Evolutionary conservation across 1,140 invertebrate species (phyloP).

Genomic region (Holotrichia oblita): DNA sequence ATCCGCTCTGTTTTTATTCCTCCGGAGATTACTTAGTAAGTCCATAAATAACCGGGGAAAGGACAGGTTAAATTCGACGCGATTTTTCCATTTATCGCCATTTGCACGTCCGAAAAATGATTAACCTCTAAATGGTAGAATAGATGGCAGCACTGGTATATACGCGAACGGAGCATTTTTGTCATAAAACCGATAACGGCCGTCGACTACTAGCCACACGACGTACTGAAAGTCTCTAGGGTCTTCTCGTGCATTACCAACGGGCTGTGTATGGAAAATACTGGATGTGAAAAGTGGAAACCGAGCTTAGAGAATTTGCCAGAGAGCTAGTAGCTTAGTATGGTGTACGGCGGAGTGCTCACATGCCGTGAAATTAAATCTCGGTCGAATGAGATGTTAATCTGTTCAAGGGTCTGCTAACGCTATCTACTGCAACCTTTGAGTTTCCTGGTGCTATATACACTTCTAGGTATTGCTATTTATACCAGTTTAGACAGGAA

Average conservation of each 20-base stretch:
- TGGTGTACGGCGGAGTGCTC: background rate
- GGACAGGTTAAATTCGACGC: slow-evolving; percentile 7
- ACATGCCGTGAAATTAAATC: slow-evolving; percentile 20
- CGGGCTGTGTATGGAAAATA: background rate
- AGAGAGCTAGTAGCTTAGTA: background rate
- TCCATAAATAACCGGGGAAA: background rate
- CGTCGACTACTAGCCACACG: background rate
- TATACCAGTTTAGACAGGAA: background rate
- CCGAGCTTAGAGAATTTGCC: slow-evolving; percentile 5
- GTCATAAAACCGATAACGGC: slow-evolving; percentile 14
- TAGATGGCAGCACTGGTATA: background rate
- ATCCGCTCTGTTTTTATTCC: background rate
- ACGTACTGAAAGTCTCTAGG: slow-evolving; percentile 9
- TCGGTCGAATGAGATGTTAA: slow-evolving; percentile 20
- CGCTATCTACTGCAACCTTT: background rate
- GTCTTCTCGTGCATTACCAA: slow-evolving; percentile 1
- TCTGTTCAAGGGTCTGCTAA: slow-evolving; percentile 10
- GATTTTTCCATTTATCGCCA: slow-evolving; percentile 20
- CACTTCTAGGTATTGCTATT: background rate
- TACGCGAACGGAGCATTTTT: background rate
- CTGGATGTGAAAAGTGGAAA: background rate
- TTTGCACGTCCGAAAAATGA: slow-evolving; percentile 11
- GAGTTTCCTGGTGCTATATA: background rate
- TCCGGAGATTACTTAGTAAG: background rate
- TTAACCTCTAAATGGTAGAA: slow-evolving; percentile 3